phyloP scores from a whole-genome alignment of 2,888 invertebrate genomes.

The Heterodera filipjevi region DNA sequence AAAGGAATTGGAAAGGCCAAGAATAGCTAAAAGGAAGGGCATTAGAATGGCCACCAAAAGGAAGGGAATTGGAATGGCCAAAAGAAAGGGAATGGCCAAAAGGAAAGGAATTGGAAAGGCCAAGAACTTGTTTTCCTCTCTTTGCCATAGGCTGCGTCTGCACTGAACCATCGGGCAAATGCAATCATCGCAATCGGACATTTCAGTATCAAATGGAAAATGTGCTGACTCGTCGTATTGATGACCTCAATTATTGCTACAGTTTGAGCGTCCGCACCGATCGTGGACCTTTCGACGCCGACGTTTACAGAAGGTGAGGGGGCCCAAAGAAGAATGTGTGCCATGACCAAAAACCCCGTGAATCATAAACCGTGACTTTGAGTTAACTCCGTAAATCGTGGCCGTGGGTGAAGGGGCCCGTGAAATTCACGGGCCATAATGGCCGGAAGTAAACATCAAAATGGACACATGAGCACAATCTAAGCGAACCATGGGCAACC shows the following conservation, averaged over 20 bases:
- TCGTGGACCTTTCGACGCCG: conserved; percentile 55
- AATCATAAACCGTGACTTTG: no score
- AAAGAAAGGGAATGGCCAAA: not conserved
- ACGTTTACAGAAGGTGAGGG: conserved; percentile 58
- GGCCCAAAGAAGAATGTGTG: not conserved
- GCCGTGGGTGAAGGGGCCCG: no score
- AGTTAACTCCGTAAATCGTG: no score
- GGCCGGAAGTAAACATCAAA: no score
- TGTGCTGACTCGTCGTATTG: conserved; percentile 53
- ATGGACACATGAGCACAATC: no score
- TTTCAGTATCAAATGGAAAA: conserved; percentile 54
- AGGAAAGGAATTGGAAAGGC: not conserved
- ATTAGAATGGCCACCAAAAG: not conserved
- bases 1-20: not conserved
- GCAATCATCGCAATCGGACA: conserved; percentile 58
- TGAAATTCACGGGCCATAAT: no score
- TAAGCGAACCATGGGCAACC: no score
- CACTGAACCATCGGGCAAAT: conserved; percentile 58
- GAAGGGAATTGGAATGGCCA: not conserved
- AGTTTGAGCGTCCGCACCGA: conserved; percentile 48
- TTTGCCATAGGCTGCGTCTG: conserved; percentile 58
- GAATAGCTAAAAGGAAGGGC: not conserved
- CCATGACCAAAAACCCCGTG: conserved; percentile 2
- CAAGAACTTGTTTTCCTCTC: not conserved
- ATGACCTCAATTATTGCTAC: conserved; percentile 61